Percentiles rank a stretch among this genome's conserved stretches.
These are phyloP conservation scores for Apeira syringaria DNA, from an alignment of 2,888 invertebrate genomes.

Conservation along the genomic window DNA sequence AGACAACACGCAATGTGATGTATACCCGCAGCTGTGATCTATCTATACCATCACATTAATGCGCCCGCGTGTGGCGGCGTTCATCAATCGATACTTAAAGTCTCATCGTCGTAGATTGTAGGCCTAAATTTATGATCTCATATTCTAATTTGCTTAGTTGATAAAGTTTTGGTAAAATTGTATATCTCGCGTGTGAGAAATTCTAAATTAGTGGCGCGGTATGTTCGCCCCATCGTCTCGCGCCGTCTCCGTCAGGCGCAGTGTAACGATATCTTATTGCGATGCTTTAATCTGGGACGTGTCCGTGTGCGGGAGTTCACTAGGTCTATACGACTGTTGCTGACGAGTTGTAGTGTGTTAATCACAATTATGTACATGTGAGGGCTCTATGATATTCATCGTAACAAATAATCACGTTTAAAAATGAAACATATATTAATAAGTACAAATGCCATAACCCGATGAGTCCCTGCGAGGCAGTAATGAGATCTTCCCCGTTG, in stretches of 20 bases:
- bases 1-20: constrained; percentile 75
- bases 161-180: constrained; percentile 76
- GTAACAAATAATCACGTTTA: constrained; percentile 57
- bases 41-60: constrained; percentile 74
- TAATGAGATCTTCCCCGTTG: constrained; percentile 73
- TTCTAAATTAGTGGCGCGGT: constrained; percentile 74
- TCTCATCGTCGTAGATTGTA: constrained; percentile 79
- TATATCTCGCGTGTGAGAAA: constrained; percentile 70
- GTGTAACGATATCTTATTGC: constrained; percentile 82
- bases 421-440: constrained; percentile 48
- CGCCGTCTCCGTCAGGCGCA: constrained; percentile 71
- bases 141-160: constrained; percentile 83
- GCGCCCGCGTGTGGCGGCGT: constrained; percentile 71
- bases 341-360: constrained; percentile 63
- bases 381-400: constrained; percentile 62
- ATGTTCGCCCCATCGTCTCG: constrained; percentile 66
- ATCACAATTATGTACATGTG: constrained; percentile 53
- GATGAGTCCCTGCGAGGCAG: constrained; percentile 73
- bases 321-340: constrained; percentile 73
- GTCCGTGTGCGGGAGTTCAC: constrained; percentile 74
- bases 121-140: constrained; percentile 84
- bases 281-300: constrained; percentile 81
- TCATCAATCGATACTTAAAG: constrained; percentile 77
- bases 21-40: constrained; percentile 79
- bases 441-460: constrained; percentile 70